These are phyloP conservation scores for Bombus fervidus DNA, from an alignment of 1,140 invertebrate species.

Conservation along the genomic window DNA sequence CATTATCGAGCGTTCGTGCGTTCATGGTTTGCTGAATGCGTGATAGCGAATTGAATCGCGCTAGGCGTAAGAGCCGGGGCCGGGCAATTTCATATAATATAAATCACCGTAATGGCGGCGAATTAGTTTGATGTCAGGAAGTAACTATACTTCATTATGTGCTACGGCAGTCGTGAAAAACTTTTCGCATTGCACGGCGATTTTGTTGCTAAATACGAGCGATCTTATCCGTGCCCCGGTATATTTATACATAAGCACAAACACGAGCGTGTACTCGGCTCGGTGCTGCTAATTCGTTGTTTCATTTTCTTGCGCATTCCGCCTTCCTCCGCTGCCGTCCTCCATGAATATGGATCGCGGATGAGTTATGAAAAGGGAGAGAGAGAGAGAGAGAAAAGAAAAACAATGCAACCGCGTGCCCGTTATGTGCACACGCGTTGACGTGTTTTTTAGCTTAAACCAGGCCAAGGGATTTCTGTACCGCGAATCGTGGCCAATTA, in stretches of 20 bases:
- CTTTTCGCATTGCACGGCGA: constrained; percentile 34
- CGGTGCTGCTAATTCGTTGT: constrained; percentile 42
- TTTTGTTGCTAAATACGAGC: constrained; percentile 46
- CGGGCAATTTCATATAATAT: constrained; percentile 46
- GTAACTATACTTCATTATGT: constrained; percentile 40
- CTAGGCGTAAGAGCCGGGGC: background rate
- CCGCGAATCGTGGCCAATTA: constrained; percentile 35
- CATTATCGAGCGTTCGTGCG: constrained; percentile 48
- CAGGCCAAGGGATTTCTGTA: constrained; percentile 23
- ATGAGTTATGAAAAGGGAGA: constrained; percentile 36
- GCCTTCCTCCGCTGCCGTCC: background rate
- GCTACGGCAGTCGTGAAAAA: constrained; percentile 50
- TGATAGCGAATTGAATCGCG: constrained; percentile 47
- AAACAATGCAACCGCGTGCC: constrained; percentile 1
- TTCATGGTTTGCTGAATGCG: constrained; percentile 46
- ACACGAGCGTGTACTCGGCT: background rate
- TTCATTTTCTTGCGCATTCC: constrained; percentile 36
- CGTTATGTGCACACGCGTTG: constrained; percentile 15
- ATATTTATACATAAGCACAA: background rate
- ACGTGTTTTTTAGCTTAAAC: background rate
- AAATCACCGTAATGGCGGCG: constrained; percentile 45
- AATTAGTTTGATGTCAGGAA: constrained; percentile 52
- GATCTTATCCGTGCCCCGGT: constrained; percentile 21
- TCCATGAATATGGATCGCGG: constrained; percentile 45
- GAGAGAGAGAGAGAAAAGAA: background rate